phyloP scores from a whole-genome alignment of 2,888 invertebrate species.

The Acrobasis repandana region DNA sequence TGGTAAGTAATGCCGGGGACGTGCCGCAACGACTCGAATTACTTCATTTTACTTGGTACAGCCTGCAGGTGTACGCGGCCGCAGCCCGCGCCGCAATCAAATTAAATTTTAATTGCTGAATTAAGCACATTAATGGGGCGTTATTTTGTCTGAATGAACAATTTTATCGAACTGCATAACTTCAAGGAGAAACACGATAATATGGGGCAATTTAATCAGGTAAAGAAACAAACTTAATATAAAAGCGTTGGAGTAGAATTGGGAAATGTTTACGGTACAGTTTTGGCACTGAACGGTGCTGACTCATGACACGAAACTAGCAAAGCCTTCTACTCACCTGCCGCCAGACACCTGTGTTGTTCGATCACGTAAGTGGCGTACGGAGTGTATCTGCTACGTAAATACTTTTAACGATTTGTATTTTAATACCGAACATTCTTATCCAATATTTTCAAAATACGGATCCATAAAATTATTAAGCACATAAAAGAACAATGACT shows the following conservation, averaged over 20 bases:
- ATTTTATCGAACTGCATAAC: slow-evolving; percentile 39
- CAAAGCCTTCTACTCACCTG: slow-evolving; percentile 50
- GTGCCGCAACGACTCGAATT: slow-evolving; percentile 68
- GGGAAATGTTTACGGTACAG: slow-evolving; percentile 41
- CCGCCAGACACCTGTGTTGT: slow-evolving; percentile 59
- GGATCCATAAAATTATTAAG: too few species aligned
- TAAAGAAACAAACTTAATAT: slow-evolving; percentile 9
- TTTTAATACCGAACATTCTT: too few species aligned
- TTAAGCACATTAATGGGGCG: slow-evolving; percentile 47
- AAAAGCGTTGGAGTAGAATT: slow-evolving; percentile 23
- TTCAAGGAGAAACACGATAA: slow-evolving; percentile 14
- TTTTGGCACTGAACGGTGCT: slow-evolving; percentile 53
- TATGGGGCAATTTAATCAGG: slow-evolving; percentile 12
- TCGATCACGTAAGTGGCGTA: slow-evolving; percentile 40
- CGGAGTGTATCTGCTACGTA: slow-evolving; percentile 4
- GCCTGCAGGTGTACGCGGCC: slow-evolving; percentile 54
- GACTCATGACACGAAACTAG: slow-evolving; percentile 54
- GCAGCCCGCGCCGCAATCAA: slow-evolving; percentile 43
- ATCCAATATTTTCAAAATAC: too few species aligned
- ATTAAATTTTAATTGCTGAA: slow-evolving; percentile 61
- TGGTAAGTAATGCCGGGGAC: slow-evolving; percentile 73
- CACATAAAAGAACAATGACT: too few species aligned
- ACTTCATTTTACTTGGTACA: slow-evolving; percentile 61
- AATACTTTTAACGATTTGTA: background rate
- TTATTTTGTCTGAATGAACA: slow-evolving; percentile 43